These are phyloP conservation scores for Nycticebus coucang DNA, from an alignment of 2,113 vertebrate genomes.

Conservation along the genomic window DNA sequence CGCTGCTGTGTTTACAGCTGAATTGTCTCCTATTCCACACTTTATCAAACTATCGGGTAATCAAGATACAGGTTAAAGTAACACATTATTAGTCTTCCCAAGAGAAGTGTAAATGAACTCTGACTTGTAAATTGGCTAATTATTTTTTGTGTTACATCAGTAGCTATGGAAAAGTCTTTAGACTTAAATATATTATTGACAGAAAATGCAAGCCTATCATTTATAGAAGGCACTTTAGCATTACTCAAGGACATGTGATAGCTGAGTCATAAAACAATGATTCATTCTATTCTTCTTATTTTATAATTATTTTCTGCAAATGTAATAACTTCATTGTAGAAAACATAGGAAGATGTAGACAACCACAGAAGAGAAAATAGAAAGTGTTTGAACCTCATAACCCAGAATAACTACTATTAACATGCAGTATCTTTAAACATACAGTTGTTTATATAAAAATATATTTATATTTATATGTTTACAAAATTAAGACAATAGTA, in stretches of 20 bases:
- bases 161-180: slow-evolving; percentile 56
- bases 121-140: slow-evolving; percentile 55
- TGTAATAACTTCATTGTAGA: background rate
- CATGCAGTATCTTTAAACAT: background rate
- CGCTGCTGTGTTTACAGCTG: background rate
- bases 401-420: background rate
- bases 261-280: background rate
- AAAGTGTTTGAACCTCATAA: background rate
- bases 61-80: slow-evolving; percentile 13
- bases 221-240: slow-evolving; percentile 13
- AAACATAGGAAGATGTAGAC: background rate
- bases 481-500: background rate
- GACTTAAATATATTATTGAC: slow-evolving; percentile 25
- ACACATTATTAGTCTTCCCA: slow-evolving; percentile 23
- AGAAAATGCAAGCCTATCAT: slow-evolving; percentile 27
- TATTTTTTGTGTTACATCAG: slow-evolving; percentile 60
- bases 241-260: slow-evolving; percentile 19
- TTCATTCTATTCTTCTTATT: slow-evolving; percentile 9
- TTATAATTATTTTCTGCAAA: slow-evolving; percentile 21
- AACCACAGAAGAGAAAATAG: background rate
- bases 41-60: background rate
- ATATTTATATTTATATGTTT: background rate
- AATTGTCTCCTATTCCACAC: background rate
- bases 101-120: slow-evolving; percentile 58
- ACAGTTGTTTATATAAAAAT: background rate